phyloP scores from a whole-genome alignment of 2,113 vertebrate species.

The Rhegmatorhina hoffmannsi region DNA sequence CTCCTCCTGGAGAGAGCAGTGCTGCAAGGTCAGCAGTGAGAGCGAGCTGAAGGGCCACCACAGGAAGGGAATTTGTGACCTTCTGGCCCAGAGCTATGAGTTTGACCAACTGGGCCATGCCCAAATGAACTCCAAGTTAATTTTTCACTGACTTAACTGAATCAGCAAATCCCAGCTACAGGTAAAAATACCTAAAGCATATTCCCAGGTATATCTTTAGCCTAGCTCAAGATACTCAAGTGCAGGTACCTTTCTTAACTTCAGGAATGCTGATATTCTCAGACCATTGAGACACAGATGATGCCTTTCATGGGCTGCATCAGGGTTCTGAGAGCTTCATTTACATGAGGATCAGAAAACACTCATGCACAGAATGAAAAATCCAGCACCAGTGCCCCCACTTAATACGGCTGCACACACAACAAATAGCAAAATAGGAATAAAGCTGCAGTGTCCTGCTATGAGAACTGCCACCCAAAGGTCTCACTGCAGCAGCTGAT shows the following conservation, averaged over 20 bases:
- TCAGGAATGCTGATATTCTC: background rate
- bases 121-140: background rate
- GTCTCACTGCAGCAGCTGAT: background rate
- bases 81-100: background rate
- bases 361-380: background rate
- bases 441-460: background rate
- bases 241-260: background rate
- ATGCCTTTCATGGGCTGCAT: background rate
- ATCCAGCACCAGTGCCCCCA: background rate
- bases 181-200: background rate
- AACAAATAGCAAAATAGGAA: background rate
- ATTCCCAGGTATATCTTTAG: background rate
- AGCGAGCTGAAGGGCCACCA: background rate
- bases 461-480: background rate
- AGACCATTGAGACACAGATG: background rate
- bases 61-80: background rate
- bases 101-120: background rate
- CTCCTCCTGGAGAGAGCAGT: background rate
- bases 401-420: background rate
- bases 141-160: slow-evolving; percentile 16
- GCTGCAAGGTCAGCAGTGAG: background rate
- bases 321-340: background rate
- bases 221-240: background rate
- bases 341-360: background rate
- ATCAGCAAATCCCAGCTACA: slow-evolving; percentile 1